phyloP scores from a whole-genome alignment of 2,888 invertebrate species.

The Dicyrtomina minuta region DNA sequence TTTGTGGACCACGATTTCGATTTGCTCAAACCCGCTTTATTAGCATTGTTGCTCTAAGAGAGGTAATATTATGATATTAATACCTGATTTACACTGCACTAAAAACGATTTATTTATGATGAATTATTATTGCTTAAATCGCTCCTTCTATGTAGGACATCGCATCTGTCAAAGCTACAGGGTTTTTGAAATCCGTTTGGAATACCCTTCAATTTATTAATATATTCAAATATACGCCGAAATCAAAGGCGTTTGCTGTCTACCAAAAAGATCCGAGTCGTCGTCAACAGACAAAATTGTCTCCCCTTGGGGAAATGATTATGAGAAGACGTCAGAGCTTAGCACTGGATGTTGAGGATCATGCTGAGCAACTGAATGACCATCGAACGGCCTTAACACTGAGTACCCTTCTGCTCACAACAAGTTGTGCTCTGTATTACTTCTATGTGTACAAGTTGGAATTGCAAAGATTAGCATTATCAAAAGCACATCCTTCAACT shows the following conservation, averaged over 20 bases:
- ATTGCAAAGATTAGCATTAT: not conserved
- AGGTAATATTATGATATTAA: not conserved
- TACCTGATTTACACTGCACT: not conserved
- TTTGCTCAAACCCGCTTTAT: constrained; percentile 30
- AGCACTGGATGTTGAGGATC: not conserved
- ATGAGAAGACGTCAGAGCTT: constrained; percentile 20
- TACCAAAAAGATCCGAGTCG: not conserved
- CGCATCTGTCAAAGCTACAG: not conserved
- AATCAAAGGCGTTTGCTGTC: not conserved
- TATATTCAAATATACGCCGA: not conserved
- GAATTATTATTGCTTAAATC: not conserved
- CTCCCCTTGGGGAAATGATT: constrained; percentile 25
- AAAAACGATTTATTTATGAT: not conserved
- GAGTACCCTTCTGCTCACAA: not conserved
- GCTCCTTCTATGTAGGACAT: not conserved
- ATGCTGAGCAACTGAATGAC: constrained; percentile 11
- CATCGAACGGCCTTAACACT: not conserved
- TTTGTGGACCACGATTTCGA: constrained; percentile 10
- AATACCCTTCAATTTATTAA: constrained; percentile 1
- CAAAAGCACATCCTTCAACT: no score
- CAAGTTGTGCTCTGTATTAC: not conserved
- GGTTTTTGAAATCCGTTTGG: not conserved
- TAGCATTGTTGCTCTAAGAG: not conserved
- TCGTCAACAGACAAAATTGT: not conserved
- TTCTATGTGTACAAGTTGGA: constrained; percentile 1